Evolutionary conservation across 2,113 vertebrate genomes (phyloP).

Genomic region (Stigmatopora nigra): DNA sequence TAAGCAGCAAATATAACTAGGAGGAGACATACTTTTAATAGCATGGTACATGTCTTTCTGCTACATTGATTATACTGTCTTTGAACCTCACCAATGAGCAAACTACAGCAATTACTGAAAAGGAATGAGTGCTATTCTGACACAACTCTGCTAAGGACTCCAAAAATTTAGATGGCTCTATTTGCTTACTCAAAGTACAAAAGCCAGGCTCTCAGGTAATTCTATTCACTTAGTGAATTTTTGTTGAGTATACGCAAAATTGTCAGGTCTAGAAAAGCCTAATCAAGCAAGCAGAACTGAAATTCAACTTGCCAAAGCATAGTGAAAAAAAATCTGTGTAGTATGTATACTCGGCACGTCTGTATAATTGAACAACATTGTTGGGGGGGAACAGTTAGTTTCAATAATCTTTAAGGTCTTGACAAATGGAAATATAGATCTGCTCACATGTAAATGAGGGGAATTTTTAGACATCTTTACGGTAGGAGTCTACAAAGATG

Average conservation of each 20-base stretch:
- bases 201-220: not conserved
- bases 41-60: too few species aligned
- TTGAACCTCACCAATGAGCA: slow-evolving; percentile 24
- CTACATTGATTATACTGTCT: too few species aligned
- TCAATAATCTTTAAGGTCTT: slow-evolving; percentile 20
- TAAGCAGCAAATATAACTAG: too few species aligned
- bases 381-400: slow-evolving; percentile 9
- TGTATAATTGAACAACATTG: not conserved
- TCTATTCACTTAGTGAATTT: slow-evolving; percentile 6
- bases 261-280: slow-evolving; percentile 44
- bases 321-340: not conserved
- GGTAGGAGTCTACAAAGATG: slow-evolving; percentile 25
- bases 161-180: slow-evolving; percentile 46
- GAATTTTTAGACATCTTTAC: slow-evolving; percentile 25
- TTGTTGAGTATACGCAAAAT: slow-evolving; percentile 31
- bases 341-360: not conserved
- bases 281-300: slow-evolving; percentile 52
- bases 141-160: slow-evolving; percentile 34
- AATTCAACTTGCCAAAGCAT: slow-evolving; percentile 36
- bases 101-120: slow-evolving; percentile 41
- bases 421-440: slow-evolving; percentile 26
- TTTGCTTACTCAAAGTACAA: slow-evolving; percentile 14
- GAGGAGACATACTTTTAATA: too few species aligned
- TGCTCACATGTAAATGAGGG: slow-evolving; percentile 32
- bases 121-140: slow-evolving; percentile 29